These are phyloP conservation scores for Brienomyrus brachyistius DNA, from an alignment of 2,113 vertebrate species.

Conservation along the genomic window DNA sequence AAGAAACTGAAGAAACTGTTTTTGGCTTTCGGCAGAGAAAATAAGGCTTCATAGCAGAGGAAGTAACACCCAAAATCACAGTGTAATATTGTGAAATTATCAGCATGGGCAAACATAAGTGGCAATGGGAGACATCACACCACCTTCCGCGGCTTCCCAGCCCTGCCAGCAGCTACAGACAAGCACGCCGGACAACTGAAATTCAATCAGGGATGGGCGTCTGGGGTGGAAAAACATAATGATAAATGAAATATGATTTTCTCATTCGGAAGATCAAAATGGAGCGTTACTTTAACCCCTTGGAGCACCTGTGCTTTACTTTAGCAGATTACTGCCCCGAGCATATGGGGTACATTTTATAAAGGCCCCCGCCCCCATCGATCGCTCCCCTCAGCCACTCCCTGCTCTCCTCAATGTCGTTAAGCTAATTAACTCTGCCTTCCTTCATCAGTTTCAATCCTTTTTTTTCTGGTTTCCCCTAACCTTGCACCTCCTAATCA, in stretches of 20 bases:
- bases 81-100: constrained; percentile 5
- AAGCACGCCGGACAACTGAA: constrained; percentile 28
- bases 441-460: constrained; percentile 40
- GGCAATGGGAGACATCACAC: background rate
- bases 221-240: constrained; percentile 31
- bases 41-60: background rate
- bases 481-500: constrained; percentile 43
- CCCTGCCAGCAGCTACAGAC: constrained; percentile 16
- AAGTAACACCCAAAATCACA: constrained; percentile 8
- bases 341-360: background rate
- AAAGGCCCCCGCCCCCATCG: constrained; percentile 27
- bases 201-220: constrained; percentile 46
- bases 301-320: constrained; percentile 52
- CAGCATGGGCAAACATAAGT: constrained; percentile 9
- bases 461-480: constrained; percentile 38
- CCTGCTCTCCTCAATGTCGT: constrained; percentile 51
- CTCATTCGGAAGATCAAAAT: constrained; percentile 49
- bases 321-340: constrained; percentile 52
- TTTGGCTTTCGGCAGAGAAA: background rate
- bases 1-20: background rate
- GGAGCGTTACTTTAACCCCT: constrained; percentile 40
- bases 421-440: constrained; percentile 58
- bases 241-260: constrained; percentile 48
- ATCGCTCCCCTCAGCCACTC: constrained; percentile 35
- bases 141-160: background rate